phyloP scores from a whole-genome alignment of 2,888 invertebrate genomes.

The Oxystoma pomonae region DNA sequence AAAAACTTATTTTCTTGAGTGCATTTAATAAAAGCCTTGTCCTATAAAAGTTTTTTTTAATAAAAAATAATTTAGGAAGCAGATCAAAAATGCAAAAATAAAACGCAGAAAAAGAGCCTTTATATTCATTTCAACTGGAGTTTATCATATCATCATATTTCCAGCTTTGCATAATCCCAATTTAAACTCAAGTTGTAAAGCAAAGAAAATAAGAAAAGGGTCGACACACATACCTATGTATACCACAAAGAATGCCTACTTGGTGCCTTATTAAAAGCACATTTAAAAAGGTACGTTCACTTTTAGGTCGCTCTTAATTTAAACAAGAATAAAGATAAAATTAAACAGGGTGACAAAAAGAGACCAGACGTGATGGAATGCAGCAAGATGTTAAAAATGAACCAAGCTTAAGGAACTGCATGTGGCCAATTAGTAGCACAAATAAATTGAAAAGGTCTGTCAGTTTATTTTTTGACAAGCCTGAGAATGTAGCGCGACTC shows the following conservation, averaged over 20 bases:
- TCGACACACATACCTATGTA: neutral
- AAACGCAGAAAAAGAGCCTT: no score
- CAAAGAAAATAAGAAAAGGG: neutral
- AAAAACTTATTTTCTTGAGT: no score
- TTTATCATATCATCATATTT: neutral
- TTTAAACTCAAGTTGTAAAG: neutral
- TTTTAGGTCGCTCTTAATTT: neutral
- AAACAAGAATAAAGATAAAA: neutral
- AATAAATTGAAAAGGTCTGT: conserved; percentile 33
- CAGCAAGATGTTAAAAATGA: neutral
- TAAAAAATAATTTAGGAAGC: no score
- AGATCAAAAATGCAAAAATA: no score
- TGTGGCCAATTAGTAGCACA: conserved; percentile 34
- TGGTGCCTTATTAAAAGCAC: neutral
- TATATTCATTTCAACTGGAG: no score
- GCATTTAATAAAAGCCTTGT: no score
- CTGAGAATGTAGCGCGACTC: conserved; percentile 32
- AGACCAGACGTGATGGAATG: neutral
- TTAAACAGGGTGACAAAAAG: neutral
- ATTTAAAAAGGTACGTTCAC: neutral
- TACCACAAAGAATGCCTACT: neutral
- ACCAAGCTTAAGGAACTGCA: conserved; percentile 30
- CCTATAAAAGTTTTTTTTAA: no score
- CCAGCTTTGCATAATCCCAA: neutral
- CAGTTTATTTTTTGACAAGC: conserved; percentile 31